Percentiles rank a stretch among this genome's conserved stretches.
phyloP scores from a whole-genome alignment of 1,140 invertebrate genomes.

The Lucilia sericata region DNA sequence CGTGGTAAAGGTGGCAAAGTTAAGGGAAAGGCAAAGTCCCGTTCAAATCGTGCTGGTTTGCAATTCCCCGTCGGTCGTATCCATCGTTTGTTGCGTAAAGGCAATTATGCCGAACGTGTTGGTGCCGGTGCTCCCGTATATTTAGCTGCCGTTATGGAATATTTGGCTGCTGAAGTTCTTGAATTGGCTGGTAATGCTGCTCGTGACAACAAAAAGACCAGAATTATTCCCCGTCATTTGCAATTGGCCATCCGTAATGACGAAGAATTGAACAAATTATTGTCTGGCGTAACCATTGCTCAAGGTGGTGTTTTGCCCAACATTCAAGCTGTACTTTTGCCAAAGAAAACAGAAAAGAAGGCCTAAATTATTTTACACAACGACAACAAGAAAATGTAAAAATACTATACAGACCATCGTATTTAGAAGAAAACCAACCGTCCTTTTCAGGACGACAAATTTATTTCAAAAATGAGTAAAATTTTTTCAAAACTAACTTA shows the following conservation, averaged over 20 bases:
- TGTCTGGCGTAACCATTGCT: constrained; percentile 85
- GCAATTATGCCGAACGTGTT: too few relatives aligned
- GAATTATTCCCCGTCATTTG: constrained; percentile 86
- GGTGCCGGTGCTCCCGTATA: constrained; percentile 81
- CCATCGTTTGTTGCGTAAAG: too few relatives aligned
- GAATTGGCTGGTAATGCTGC: constrained; percentile 86
- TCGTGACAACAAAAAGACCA: constrained; percentile 72
- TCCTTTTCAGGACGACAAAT: neutral
- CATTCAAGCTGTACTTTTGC: constrained; percentile 78
- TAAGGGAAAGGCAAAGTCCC: too few relatives aligned
- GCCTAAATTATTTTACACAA: constrained; percentile 49
- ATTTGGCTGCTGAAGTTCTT: constrained; percentile 78
- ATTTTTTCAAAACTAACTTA: too few relatives aligned
- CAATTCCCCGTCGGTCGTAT: too few relatives aligned
- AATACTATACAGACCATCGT: neutral
- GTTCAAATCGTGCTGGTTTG: too few relatives aligned
- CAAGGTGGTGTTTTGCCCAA: constrained; percentile 86
- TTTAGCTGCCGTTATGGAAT: constrained; percentile 75
- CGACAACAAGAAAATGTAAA: neutral
- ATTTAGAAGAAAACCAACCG: neutral
- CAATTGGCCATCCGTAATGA: constrained; percentile 87
- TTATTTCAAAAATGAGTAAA: too few relatives aligned
- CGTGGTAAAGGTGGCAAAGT: too few relatives aligned
- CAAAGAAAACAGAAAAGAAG: constrained; percentile 70
- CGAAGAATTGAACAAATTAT: constrained; percentile 84